Evolutionary conservation across 1,140 invertebrate genomes (phyloP), one percentile per base, ranked within the genome.

Genomic region (Drosophila saltans): DNA sequence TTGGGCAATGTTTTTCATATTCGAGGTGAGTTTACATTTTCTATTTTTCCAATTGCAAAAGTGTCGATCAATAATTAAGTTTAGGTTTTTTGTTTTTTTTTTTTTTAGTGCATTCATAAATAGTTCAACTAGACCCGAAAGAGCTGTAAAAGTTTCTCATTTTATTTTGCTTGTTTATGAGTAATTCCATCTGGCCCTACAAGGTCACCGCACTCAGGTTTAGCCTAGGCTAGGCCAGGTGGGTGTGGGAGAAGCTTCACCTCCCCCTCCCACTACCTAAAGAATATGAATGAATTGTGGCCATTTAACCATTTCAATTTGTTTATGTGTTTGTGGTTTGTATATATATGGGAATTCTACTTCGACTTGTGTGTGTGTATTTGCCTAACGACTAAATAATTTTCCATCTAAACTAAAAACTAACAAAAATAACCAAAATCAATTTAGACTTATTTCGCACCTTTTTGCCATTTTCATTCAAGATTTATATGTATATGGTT

Each of bases 1-100:
- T 61, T 91, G 69, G 81, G 79, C 48, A 75, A 74, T 59, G 81
- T 74, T 66, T 91, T 76, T 67, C 83, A 82, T 40, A 89, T 85
- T 39, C 60, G 70, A 78, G 89, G 89, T 91, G 69, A 81, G 84
- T 60, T 43, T 52, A 5, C 16, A 9, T 21, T 41, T 36, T 36
- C 28, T 3, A 45, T 2, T 7, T 11, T 24, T 62, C 26, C 30
- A 4, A 30, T 26, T 72, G 11, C 36, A 58, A 33, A 48, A 64
- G 56, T 74, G 69, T 39, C 62, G 69, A 75, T 81, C 63, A 21
- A 30, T 26, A 24, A 61, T 11, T 11, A 16, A 67, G 58, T 64
- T 69, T 67, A 48, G 39, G 45, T 52, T 21, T 16, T 36, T 21
- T 21, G 16, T 6, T n/a, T 8, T n/a, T 26, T 11, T 26, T 21